Percentiles rank a stretch among this genome's conserved stretches.
These are phyloP conservation scores for Ectropis grisescens DNA, from an alignment of 1,140 invertebrate genomes.

Conservation along the genomic window DNA sequence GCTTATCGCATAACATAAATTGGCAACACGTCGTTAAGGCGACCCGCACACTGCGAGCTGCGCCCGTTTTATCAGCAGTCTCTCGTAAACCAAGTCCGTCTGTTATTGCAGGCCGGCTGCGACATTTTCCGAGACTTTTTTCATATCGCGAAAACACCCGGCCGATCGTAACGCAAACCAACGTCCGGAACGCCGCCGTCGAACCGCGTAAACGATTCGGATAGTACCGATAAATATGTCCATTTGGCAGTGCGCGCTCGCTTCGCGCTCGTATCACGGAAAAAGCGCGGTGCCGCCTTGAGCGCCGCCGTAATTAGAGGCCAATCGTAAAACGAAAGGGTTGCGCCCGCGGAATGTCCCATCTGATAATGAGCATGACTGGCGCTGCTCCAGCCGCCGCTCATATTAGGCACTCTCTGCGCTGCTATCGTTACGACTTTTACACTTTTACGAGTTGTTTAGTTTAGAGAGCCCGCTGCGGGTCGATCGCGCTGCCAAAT, in stretches of 20 bases:
- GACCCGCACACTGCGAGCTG: conserved; percentile 39
- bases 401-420: conserved; percentile 55
- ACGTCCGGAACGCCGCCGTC: conserved; percentile 18
- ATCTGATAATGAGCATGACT: conserved; percentile 66
- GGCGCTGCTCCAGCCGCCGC: conserved; percentile 58
- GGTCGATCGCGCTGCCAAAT: conserved; percentile 56
- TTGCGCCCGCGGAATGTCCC: conserved; percentile 52
- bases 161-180: conserved; percentile 19
- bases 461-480: conserved; percentile 55
- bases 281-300: conserved; percentile 55
- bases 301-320: conserved; percentile 60
- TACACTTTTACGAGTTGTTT: conserved; percentile 69
- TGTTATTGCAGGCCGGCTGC: conserved; percentile 45
- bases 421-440: conserved; percentile 64
- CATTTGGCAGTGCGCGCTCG: conserved; percentile 44
- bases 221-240: conserved; percentile 43
- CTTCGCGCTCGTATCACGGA: conserved; percentile 30
- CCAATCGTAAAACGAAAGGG: conserved; percentile 66
- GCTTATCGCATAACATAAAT: conserved; percentile 65
- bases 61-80: conserved; percentile 48
- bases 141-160: conserved; percentile 40
- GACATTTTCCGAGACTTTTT: conserved; percentile 52
- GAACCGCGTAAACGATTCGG: conserved; percentile 45
- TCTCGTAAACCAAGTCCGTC: conserved; percentile 56
- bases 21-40: conserved; percentile 66